Evolutionary conservation across 1,140 invertebrate genomes (phyloP), one percentile per base, ranked within the genome.

Genomic region (Hestina assimilis): DNA sequence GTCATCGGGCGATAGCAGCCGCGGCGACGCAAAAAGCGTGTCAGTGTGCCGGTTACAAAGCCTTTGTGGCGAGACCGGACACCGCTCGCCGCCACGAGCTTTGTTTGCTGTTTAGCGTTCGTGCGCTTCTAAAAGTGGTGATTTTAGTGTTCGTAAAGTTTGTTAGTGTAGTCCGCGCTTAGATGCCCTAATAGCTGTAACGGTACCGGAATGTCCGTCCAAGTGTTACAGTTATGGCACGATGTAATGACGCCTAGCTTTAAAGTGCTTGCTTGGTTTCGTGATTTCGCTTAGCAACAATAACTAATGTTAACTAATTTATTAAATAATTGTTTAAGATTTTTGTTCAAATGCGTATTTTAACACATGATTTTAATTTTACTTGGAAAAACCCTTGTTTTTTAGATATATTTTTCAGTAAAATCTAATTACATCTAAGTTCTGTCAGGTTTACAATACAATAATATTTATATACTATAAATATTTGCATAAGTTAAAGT

Each of bases 21-120:
- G 47, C 66, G 66, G 69, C 63, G 68, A 81, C 78, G 80, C 79
- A 87, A 87, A 85, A 87, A 87, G 84, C 84, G 82, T 87, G 84
- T 85, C 84, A 87, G 70, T 83, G 75, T 76, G 77, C 75, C 81
- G 72, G 74, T 55, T 63, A 84, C 78, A 83, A 83, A 75, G 84
- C 53, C 79, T 86, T 87, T 86, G 84, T 87, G 79, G 82, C 59
- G 61, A 52, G 66, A 72, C 80, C 83, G 84, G 84, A 87, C 83
- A 76, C 82, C 80, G 75, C 77, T 69, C 63, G 69, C 70, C 71
- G 69, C 66, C 66, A 66, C 51, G 54, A 63, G 67, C 79, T 76
- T 83, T 84, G 84, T 84, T 82, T 79, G 66, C 71, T 82, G 71
- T 79, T 83, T 82, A 83, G 77, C 77, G 68, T 60, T 68, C 58